These are phyloP conservation scores for Megaptera novaeangliae DNA, from an alignment of 2,113 vertebrate genomes.

Conservation along the genomic window DNA sequence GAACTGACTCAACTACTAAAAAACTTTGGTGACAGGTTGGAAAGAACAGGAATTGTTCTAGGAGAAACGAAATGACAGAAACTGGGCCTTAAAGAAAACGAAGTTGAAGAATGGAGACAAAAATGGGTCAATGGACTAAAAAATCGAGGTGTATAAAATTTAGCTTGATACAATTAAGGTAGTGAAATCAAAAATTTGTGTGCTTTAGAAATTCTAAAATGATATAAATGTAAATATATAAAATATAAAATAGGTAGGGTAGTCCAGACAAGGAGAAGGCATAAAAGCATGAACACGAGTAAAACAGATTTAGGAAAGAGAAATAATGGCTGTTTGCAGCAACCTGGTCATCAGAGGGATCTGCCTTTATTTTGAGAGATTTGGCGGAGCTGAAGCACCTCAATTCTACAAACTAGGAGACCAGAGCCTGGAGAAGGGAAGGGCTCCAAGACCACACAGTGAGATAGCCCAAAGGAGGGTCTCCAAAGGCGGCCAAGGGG, in stretches of 20 bases:
- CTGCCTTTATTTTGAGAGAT: background rate
- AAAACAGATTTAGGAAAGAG: background rate
- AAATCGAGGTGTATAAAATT: background rate
- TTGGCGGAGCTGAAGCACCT: background rate
- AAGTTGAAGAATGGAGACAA: background rate
- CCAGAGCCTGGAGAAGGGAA: background rate
- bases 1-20: background rate
- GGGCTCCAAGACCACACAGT: no score
- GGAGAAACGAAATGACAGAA: background rate
- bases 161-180: background rate
- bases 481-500: background rate
- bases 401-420: background rate
- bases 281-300: rapidly evolving
- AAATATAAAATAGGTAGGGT: background rate
- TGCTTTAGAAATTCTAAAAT: background rate
- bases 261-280: background rate
- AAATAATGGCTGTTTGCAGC: background rate
- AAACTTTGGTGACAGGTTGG: background rate
- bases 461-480: no score
- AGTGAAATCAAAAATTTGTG: background rate
- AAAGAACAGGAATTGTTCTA: background rate
- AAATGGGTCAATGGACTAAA: background rate
- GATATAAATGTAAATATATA: background rate
- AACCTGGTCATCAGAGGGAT: background rate
- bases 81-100: background rate